Base-by-base conservation (phyloP, 1,140 invertebrate species). In the Ceratina japonica region DNA sequence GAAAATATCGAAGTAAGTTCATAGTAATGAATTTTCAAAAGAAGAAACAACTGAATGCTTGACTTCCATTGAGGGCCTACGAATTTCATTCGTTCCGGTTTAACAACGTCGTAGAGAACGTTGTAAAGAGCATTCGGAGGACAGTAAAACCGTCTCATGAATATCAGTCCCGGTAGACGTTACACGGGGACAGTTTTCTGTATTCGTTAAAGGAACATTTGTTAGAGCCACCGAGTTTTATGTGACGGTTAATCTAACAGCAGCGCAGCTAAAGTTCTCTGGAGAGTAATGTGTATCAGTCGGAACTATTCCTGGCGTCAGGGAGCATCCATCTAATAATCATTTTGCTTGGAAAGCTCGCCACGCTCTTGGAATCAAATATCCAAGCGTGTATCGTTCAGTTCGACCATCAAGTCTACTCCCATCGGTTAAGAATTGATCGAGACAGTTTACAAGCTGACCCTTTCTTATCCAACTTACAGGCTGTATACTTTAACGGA, bases 131-230 rank as follows among this genome's bases (percentile, higher is more conserved):
- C 16, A 0, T 61, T 22, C 22, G 4, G 10, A 58, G 15, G n/a
- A 20, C 12, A 52, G n/a, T 71, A 77, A 77, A 63, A 37, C 7
- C 51, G 20, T 71, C 49, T 44, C 20, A 5, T 22, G 20, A 51
- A 37, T 54, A 77, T 71, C 49, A 44, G 24, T 5, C 66, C 49
- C 58, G 1, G 20, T 71, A 71, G 66, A 71, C 62, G 37, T 71
- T 62, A 62, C 31, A 24, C 49, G 0, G 20, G 24, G 15, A 54
- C 59, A 1, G 2, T 7, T 71, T 62, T 63, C 59, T 62, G 58
- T 71, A 77, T 77, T 77, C 75, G 71, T 77, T 63, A 77, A 70
- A 24, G 3, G 75, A 44, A 37, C 68, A 71, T 77, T 77, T 63
- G 68, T 69, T 77, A 54, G 15, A 71, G 58, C 62, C 54, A 0